Evolutionary conservation across 53 echinoderm and acorn worm genomes (phyloP).

Genomic region (Glandiceps talaboti): DNA sequence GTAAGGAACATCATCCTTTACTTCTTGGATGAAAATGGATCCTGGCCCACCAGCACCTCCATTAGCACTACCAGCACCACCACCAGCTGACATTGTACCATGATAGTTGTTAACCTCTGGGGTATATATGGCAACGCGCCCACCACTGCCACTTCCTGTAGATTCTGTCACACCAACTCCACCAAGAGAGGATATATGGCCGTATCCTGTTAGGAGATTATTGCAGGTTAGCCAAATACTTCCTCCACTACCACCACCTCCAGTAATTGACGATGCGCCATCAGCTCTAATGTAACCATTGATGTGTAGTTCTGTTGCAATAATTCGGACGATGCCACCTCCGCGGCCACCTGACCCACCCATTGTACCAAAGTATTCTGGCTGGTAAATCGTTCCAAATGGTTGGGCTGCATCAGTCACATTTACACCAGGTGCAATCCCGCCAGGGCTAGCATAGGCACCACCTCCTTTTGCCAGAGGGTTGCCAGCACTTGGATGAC

Average conservation of each 20-base stretch:
- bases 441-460: slow-evolving; percentile 72
- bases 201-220: slow-evolving; percentile 34
- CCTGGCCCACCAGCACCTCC: slow-evolving; percentile 64
- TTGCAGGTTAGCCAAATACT: slow-evolving; percentile 38
- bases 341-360: slow-evolving; percentile 56
- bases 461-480: slow-evolving; percentile 49
- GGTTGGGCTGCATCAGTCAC: slow-evolving; percentile 31
- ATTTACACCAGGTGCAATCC: slow-evolving; percentile 23
- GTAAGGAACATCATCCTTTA: slow-evolving; percentile 13
- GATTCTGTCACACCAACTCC: slow-evolving; percentile 18
- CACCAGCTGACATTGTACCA: slow-evolving; percentile 49
- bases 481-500: slow-evolving; percentile 37
- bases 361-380: slow-evolving; percentile 27
- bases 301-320: slow-evolving; percentile 33
- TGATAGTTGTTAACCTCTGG: slow-evolving; percentile 17
- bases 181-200: slow-evolving; percentile 49
- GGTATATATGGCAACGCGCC: slow-evolving; percentile 54
- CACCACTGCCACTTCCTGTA: slow-evolving; percentile 80
- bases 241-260: slow-evolving; percentile 79
- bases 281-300: slow-evolving; percentile 54
- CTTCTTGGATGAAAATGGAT: slow-evolving; percentile 45
- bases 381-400: slow-evolving; percentile 66
- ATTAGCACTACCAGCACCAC: slow-evolving; percentile 29
- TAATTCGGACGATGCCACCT: slow-evolving; percentile 37
- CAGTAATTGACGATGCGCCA: slow-evolving; percentile 17